phyloP scores from a whole-genome alignment of 2,797 vertebrate species.

The Eremophila alpestris region DNA sequence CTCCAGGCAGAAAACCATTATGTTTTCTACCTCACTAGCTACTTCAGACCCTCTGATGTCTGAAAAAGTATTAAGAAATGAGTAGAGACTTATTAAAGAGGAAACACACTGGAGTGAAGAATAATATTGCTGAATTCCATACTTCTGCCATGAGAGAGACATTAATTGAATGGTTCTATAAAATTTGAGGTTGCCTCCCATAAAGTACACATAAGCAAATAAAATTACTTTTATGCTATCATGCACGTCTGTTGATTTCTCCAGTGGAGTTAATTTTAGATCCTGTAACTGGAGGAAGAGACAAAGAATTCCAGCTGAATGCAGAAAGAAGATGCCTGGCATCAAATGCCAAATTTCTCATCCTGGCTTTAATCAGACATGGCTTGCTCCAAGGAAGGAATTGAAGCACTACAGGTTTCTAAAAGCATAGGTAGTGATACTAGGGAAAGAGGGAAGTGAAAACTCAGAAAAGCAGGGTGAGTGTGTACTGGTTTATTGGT shows the following conservation, averaged over 20 bases:
- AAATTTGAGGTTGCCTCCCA: background rate
- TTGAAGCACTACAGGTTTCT: background rate
- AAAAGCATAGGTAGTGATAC: background rate
- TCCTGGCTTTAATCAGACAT: background rate
- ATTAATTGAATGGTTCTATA: background rate
- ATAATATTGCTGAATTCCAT: background rate
- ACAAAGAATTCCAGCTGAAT: background rate
- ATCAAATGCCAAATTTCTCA: background rate
- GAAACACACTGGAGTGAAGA: background rate
- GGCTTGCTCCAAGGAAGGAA: background rate
- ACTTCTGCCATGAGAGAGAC: background rate
- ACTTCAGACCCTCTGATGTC: background rate
- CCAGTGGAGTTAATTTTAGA: background rate
- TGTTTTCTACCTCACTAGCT: background rate
- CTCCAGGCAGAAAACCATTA: background rate
- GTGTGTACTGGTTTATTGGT: accelerated
- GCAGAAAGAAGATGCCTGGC: background rate
- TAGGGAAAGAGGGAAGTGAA: background rate
- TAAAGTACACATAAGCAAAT: background rate
- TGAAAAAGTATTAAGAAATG: background rate
- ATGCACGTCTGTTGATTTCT: background rate
- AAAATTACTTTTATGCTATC: background rate
- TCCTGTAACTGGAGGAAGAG: background rate
- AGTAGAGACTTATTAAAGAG: background rate
- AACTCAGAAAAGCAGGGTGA: background rate